Percentiles rank a stretch among this genome's conserved stretches.
phyloP scores from a whole-genome alignment of 2,888 invertebrate species.

The Agrotis ipsilon region DNA sequence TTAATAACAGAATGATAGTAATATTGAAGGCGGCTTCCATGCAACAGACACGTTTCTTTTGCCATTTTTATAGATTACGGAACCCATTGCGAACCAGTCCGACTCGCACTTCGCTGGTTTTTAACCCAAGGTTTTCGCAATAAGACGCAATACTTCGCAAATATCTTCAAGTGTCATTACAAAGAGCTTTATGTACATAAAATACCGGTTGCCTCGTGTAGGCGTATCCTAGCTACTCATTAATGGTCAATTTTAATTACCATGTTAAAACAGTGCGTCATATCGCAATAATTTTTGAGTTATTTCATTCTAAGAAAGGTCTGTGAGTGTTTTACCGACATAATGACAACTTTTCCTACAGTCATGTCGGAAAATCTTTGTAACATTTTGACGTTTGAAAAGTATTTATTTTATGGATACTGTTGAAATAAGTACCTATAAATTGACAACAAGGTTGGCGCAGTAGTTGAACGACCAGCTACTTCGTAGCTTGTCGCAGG shows the following conservation, averaged over 20 bases:
- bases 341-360: slow-evolving; percentile 13
- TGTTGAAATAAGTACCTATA: too few relatives aligned
- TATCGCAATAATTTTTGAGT: not conserved
- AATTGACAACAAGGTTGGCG: too few relatives aligned
- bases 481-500: too few relatives aligned
- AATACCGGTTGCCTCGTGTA: slow-evolving; percentile 34
- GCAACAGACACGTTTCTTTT: too few relatives aligned
- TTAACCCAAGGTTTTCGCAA: slow-evolving; percentile 11
- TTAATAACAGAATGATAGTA: too few relatives aligned
- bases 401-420: not conserved
- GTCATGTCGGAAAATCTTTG: slow-evolving; percentile 18
- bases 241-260: slow-evolving; percentile 36
- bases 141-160: slow-evolving; percentile 42
- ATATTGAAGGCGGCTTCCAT: too few relatives aligned
- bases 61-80: too few relatives aligned
- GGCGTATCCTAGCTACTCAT: slow-evolving; percentile 17
- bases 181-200: slow-evolving; percentile 10
- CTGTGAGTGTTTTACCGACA: slow-evolving; percentile 5
- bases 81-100: too few relatives aligned
- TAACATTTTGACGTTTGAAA: slow-evolving; percentile 5
- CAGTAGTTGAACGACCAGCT: too few relatives aligned
- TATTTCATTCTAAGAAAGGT: slow-evolving; percentile 36
- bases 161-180: slow-evolving; percentile 21
- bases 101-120: not conserved
- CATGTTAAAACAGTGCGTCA: slow-evolving; percentile 31